Percentiles rank a stretch among this genome's conserved stretches.
phyloP scores from a whole-genome alignment of 2,113 vertebrate species.

The Myrmecobius fasciatus region DNA sequence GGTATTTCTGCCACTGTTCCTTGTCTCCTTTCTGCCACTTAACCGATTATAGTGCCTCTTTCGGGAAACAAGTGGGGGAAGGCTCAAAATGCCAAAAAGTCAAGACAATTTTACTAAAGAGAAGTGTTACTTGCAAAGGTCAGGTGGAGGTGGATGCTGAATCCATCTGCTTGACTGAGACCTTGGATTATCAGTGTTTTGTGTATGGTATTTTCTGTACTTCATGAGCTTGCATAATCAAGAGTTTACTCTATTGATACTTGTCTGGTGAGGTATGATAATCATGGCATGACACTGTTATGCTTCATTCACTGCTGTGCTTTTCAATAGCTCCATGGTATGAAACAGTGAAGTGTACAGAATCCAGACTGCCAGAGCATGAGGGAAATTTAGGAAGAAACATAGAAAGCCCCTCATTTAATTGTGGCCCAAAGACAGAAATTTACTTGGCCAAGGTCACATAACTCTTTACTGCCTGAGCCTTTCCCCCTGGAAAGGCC shows the following conservation, averaged over 20 bases:
- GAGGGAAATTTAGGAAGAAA: background rate
- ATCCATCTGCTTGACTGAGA: slow-evolving; percentile 1
- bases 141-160: slow-evolving; percentile 27
- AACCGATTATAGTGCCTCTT: slow-evolving; percentile 18
- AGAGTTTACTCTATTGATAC: slow-evolving; percentile 38
- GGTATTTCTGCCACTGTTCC: background rate
- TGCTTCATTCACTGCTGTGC: slow-evolving; percentile 65
- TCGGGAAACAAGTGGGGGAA: background rate
- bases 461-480: background rate
- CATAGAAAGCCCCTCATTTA: background rate
- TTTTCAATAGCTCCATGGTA: slow-evolving; percentile 48
- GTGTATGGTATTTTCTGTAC: slow-evolving; percentile 21
- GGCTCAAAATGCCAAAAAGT: background rate
- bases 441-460: background rate
- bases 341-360: slow-evolving; percentile 21
- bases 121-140: slow-evolving; percentile 36
- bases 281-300: slow-evolving; percentile 63
- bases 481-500: too few relatives aligned
- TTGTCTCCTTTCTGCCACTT: slow-evolving; percentile 9
- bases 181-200: slow-evolving; percentile 22
- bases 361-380: background rate
- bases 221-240: slow-evolving; percentile 55
- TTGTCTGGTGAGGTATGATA: slow-evolving; percentile 65
- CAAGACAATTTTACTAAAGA: slow-evolving; percentile 14
- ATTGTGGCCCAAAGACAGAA: background rate